A percentile compares a stretch with the other conserved stretches of the same genome.
Evolutionary conservation across 2,888 invertebrate genomes (phyloP).

Genomic region (Papilio gigon): DNA sequence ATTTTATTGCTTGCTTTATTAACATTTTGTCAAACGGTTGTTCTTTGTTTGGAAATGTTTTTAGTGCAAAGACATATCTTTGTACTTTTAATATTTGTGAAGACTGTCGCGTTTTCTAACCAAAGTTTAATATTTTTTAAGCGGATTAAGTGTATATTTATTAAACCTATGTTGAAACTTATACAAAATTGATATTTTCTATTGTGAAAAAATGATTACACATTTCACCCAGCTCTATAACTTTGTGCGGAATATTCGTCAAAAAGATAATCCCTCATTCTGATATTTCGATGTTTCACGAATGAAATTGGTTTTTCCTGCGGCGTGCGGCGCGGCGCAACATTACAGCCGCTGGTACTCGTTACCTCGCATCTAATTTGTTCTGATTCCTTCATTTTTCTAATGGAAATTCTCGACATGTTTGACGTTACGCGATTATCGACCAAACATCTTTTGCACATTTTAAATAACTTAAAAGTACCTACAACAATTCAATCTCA

Average conservation of each 20-base stretch:
- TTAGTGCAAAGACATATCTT: background rate
- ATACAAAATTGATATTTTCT: background rate
- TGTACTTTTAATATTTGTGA: background rate
- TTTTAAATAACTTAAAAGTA: too few relatives aligned
- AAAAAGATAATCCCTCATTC: constrained; percentile 67
- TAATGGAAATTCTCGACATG: constrained; percentile 13
- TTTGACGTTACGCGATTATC: constrained; percentile 29
- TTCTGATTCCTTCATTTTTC: constrained; percentile 59
- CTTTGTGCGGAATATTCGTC: constrained; percentile 64
- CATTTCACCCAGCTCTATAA: constrained; percentile 47
- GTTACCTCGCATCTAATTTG: constrained; percentile 72
- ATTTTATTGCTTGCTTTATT: constrained; percentile 38
- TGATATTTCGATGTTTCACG: constrained; percentile 73
- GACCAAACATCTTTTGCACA: constrained; percentile 29
- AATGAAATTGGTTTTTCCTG: constrained; percentile 72
- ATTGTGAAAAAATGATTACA: constrained; percentile 6
- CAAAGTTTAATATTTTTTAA: background rate
- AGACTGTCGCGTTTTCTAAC: background rate
- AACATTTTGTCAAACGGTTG: constrained; percentile 28
- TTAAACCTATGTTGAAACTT: background rate
- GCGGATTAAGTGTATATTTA: background rate
- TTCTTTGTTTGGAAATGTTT: constrained; percentile 22
- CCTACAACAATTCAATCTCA: too few relatives aligned
- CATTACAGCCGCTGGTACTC: constrained; percentile 63
- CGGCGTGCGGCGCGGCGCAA: constrained; percentile 67